phyloP scores from a whole-genome alignment of 2,113 vertebrate genomes.

The Prolemur simus region DNA sequence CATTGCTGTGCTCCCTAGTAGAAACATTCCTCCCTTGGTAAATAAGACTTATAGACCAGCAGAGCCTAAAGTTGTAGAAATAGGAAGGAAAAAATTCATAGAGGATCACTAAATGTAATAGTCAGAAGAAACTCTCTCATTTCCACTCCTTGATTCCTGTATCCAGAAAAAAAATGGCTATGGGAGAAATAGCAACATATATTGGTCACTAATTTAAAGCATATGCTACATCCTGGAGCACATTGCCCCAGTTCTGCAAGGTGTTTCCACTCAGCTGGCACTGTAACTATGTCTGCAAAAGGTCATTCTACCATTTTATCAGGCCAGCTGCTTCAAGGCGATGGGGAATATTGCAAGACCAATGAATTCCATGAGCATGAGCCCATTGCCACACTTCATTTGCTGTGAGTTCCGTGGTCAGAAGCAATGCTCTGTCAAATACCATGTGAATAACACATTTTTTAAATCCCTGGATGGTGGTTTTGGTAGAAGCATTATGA shows the following conservation, averaged over 20 bases:
- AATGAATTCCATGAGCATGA: not conserved
- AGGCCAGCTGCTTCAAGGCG: not conserved
- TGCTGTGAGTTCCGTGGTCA: not conserved
- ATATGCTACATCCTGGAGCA: not conserved
- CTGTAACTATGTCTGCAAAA: not conserved
- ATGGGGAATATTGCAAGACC: not conserved
- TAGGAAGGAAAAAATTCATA: not conserved
- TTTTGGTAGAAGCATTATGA: not conserved
- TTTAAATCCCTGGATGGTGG: not conserved
- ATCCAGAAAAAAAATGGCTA: not conserved
- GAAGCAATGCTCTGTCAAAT: not conserved
- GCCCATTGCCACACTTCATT: not conserved
- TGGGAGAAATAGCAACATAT: not conserved
- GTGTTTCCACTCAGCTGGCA: not conserved
- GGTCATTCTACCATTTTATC: not conserved
- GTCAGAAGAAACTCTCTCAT: not conserved
- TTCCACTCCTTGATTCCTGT: not conserved
- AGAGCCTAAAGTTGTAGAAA: not conserved
- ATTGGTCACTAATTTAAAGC: not conserved
- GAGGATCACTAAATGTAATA: not conserved
- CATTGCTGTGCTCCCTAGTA: not conserved
- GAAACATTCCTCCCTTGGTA: not conserved
- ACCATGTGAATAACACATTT: not conserved
- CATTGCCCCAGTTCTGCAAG: not conserved
- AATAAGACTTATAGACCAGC: conserved; percentile 25